phyloP scores from a whole-genome alignment of 2,888 invertebrate species.

The Eupithecia subfuscata region DNA sequence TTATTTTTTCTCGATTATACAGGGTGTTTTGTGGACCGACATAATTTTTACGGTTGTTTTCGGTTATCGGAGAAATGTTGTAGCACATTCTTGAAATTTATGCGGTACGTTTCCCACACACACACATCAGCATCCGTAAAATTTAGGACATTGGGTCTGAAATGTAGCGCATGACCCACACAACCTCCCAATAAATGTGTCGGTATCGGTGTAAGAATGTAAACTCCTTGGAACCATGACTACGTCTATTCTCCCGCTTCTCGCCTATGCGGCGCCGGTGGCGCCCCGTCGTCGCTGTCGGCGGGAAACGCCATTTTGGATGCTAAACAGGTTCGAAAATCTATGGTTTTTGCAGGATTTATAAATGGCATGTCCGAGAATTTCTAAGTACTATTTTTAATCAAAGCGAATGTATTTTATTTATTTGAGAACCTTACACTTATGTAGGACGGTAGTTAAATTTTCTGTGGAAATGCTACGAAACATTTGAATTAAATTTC shows the following conservation, averaged over 20 bases:
- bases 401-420: neutral
- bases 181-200: too few relatives aligned
- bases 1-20: too few relatives aligned
- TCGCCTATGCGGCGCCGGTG: constrained; percentile 58
- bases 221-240: neutral
- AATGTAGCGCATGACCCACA: too few relatives aligned
- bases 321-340: constrained; percentile 22
- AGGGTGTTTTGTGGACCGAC: too few relatives aligned
- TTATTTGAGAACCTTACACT: neutral
- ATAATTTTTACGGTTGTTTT: too few relatives aligned
- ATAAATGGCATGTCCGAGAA: neutral
- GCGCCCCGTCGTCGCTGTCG: constrained; percentile 22
- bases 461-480: neutral
- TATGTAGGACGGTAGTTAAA: neutral
- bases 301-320: constrained; percentile 50
- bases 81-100: too few relatives aligned
- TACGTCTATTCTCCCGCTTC: constrained; percentile 59
- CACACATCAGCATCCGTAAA: too few relatives aligned
- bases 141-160: too few relatives aligned
- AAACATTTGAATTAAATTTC: neutral
- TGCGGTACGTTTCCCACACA: too few relatives aligned
- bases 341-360: constrained; percentile 15
- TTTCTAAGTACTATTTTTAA: neutral
- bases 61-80: too few relatives aligned
- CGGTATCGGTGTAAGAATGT: neutral